Percentiles rank a stretch among this genome's conserved stretches.
Evolutionary conservation across 2,113 vertebrate genomes (phyloP).

Genomic region (Rana temporaria): DNA sequence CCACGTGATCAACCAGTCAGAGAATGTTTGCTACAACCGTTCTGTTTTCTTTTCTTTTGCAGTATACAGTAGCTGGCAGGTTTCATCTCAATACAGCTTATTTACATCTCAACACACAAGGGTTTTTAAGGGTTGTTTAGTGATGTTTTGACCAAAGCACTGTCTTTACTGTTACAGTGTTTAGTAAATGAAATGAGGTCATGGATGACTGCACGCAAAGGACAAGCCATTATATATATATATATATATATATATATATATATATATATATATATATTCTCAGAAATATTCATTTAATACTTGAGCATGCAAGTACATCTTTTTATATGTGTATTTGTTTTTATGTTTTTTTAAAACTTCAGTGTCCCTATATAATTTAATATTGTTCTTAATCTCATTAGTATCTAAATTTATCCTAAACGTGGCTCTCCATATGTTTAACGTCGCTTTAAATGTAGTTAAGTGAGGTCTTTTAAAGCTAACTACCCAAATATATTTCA

Average conservation of each 20-base stretch:
- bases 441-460: neutral
- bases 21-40: conserved; percentile 2
- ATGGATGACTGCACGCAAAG: conserved; percentile 64
- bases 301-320: conserved; percentile 43
- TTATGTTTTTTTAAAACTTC: conserved; percentile 50
- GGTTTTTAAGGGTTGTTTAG: conserved; percentile 60
- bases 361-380: conserved; percentile 73
- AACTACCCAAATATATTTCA: conserved; percentile 67
- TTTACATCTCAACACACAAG: conserved; percentile 65
- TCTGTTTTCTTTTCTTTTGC: conserved; percentile 79
- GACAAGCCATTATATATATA: conserved; percentile 63
- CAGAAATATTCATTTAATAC: neutral
- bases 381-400: neutral
- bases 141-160: conserved; percentile 74
- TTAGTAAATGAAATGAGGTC: conserved; percentile 70
- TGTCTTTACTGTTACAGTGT: conserved; percentile 70
- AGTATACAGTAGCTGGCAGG: conserved; percentile 62
- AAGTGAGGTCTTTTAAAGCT: conserved; percentile 62
- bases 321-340: neutral
- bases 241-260: neutral
- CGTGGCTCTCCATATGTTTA: neutral
- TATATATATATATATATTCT: too few species aligned
- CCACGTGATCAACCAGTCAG: neutral
- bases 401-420: neutral
- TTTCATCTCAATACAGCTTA: conserved; percentile 75